Evolutionary conservation across 2,888 invertebrate species (phyloP), one percentile per base, ranked within the genome.

Genomic region (Sisyra terminalis): DNA sequence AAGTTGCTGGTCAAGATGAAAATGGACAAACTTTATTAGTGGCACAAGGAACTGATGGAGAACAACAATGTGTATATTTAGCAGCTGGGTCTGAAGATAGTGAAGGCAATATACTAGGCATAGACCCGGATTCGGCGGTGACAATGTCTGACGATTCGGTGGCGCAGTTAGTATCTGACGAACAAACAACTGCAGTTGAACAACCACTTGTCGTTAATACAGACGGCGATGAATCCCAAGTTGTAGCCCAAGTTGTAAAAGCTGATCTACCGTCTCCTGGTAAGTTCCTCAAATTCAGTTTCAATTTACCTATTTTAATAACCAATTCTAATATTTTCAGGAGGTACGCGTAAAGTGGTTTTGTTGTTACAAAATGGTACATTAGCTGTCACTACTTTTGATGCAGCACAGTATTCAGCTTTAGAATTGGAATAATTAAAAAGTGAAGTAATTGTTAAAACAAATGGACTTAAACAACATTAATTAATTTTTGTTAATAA

Each of bases 311-410:
- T 45, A 34, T 30, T 29, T 36, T 41, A 29, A 29, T 35, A 31
- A 32, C 18, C 37, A 36, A 15, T 39, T 17, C 10, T 14, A 9
- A n/a, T n/a, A n/a, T 18, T 55, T 56, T 11, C 56, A 85, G 86
- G 84, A 58, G 86, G 86, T 44, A 85, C 84, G 14, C 70, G 86
- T 53, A 75, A 84, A 58, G 86, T 87, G 14, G 84, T 87, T 6
- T 67, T 87, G n/a, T 66, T 86, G 53, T 64, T 87, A 51, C 86
- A 86, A 7, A 86, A 87, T 57, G 87, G 87, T 47, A 84, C 81
- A 54, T 70, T 86, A 46, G 85, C 87, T 69, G 82, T 86, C 75
- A 87, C 87, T 5, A 85, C 87, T 61, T 77, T 88, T 47, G 82
- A 86, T 52, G 85, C 83, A 53, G 86, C 87, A 54, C 87, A 88